These are phyloP conservation scores for Hypercompe scribonia DNA, from an alignment of 2,888 invertebrate species.

Conservation along the genomic window DNA sequence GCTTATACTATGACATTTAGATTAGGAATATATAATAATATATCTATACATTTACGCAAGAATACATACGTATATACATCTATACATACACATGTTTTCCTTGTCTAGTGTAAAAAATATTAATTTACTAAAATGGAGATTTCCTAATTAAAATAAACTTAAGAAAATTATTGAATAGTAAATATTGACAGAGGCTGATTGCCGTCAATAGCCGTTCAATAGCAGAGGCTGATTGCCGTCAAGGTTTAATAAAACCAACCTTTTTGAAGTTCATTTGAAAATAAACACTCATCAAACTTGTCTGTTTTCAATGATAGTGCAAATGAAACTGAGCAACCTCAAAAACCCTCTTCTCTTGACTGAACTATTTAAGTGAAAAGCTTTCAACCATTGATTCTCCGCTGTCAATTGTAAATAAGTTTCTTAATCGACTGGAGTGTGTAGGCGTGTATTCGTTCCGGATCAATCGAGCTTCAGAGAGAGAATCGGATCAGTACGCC, in stretches of 20 bases:
- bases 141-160: no score
- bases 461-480: conserved; percentile 44
- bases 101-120: no score
- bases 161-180: no score
- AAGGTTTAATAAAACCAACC: background rate
- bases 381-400: background rate
- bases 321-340: background rate
- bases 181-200: background rate
- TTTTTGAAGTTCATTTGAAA: background rate
- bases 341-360: background rate
- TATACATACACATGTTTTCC: no score
- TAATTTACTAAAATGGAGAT: no score
- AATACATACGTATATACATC: no score
- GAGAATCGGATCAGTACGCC: conserved; percentile 57
- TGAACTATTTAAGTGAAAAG: background rate
- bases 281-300: no score
- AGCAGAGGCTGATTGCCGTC: no score
- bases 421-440: conserved; percentile 32
- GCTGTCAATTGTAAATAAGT: conserved; percentile 10
- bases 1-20: no score
- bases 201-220: no score
- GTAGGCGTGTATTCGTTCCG: conserved; percentile 42
- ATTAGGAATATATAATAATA: no score
- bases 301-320: background rate
- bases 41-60: no score